Evolutionary conservation across 1,140 invertebrate genomes (phyloP).

Genomic region (Chrysopa pallens): DNA sequence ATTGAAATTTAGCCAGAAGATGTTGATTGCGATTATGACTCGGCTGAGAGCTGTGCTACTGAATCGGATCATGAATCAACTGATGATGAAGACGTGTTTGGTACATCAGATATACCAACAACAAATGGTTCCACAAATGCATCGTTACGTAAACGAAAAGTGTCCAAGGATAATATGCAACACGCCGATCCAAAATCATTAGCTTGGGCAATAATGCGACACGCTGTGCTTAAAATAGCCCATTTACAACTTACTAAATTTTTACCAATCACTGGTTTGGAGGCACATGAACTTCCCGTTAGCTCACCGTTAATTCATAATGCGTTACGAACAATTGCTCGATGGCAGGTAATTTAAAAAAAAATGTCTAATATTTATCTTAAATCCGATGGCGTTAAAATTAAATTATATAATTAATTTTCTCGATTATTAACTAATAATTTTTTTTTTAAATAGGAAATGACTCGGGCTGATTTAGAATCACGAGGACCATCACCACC

Average conservation of each 20-base stretch:
- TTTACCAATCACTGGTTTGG: slow-evolving; percentile 25
- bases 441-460: slow-evolving; percentile 7
- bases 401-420: background rate
- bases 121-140: slow-evolving; percentile 7
- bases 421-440: background rate
- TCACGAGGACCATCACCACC: slow-evolving; percentile 47
- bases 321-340: slow-evolving; percentile 62
- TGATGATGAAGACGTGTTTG: slow-evolving; percentile 66
- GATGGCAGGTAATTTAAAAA: slow-evolving; percentile 71
- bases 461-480: slow-evolving; percentile 46
- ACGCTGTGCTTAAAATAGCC: slow-evolving; percentile 70
- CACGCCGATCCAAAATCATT: slow-evolving; percentile 85
- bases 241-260: slow-evolving; percentile 64
- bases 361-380: too few relatives aligned
- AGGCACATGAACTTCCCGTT: slow-evolving; percentile 65
- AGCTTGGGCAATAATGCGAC: slow-evolving; percentile 84
- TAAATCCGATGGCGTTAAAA: too few relatives aligned
- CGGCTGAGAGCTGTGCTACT: slow-evolving; percentile 62
- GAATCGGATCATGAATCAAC: slow-evolving; percentile 51
- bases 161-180: slow-evolving; percentile 53
- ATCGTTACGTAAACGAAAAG: slow-evolving; percentile 19
- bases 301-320: slow-evolving; percentile 87
- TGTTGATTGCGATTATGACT: slow-evolving; percentile 68
- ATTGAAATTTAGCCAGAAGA: background rate
- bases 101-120: slow-evolving; percentile 18